phyloP scores from a whole-genome alignment of 1,140 invertebrate species.

The Oncopeltus fasciatus region DNA sequence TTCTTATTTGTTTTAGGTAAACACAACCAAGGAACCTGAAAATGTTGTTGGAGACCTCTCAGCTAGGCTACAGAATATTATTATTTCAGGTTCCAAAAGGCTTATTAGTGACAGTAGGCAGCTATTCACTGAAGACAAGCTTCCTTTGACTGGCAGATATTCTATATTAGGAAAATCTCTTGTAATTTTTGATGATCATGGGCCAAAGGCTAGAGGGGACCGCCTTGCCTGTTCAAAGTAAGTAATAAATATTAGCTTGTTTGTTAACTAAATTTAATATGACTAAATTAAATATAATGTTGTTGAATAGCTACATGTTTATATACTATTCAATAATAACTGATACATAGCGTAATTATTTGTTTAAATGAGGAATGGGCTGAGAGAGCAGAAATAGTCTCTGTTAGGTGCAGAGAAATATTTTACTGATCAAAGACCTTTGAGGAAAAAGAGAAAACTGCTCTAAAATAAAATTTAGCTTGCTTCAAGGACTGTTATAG shows the following conservation, averaged over 20 bases:
- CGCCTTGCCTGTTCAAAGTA: conserved; percentile 75
- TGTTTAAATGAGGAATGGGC: no score
- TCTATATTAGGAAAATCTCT: conserved; percentile 69
- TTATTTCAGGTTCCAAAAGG: conserved; percentile 54
- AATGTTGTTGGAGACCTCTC: conserved; percentile 35
- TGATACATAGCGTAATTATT: no score
- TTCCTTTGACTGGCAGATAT: conserved; percentile 60
- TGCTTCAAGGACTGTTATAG: no score
- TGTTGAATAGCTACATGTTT: no score
- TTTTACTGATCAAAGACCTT: no score
- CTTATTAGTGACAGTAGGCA: conserved; percentile 48
- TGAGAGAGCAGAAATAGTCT: no score
- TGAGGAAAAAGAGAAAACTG: no score
- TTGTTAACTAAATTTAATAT: no score
- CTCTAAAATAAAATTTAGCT: no score
- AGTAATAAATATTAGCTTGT: conserved; percentile 25
- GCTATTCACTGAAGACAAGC: conserved; percentile 59
- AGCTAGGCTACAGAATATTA: conserved; percentile 45
- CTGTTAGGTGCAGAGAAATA: no score
- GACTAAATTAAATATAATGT: no score
- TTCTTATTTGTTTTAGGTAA: conserved; percentile 13
- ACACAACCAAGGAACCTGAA: background rate
- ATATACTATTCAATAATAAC: no score
- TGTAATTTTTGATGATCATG: conserved; percentile 76
- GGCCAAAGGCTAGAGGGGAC: conserved; percentile 71